phyloP scores from a whole-genome alignment of 92 coral and sea anemone species.

The Chrysogorgia sp. region DNA sequence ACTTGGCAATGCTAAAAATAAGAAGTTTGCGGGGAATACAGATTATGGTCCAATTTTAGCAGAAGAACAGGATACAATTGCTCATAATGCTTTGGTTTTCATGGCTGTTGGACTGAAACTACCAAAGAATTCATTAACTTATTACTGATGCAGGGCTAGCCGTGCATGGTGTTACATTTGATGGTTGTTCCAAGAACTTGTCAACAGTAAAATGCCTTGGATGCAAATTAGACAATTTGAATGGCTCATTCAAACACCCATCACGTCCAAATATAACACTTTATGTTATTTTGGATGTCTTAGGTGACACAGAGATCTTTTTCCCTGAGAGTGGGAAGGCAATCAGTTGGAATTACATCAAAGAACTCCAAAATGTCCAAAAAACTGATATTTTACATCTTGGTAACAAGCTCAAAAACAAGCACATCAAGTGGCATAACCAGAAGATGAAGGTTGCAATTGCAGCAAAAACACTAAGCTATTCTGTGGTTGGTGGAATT shows the following conservation, averaged over 20 bases:
- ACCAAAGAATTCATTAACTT: not conserved
- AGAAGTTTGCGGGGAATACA: too few species aligned
- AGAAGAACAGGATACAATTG: too few species aligned
- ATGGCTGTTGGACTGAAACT: constrained; percentile 16
- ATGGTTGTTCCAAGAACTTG: not conserved
- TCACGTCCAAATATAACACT: not conserved
- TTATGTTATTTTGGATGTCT: not conserved
- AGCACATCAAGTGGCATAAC: too few species aligned
- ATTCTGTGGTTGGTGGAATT: constrained; percentile 26
- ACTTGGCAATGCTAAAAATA: too few species aligned
- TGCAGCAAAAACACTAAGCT: too few species aligned
- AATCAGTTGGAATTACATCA: constrained; percentile 13
- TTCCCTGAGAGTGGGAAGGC: not conserved
- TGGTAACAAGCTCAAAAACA: too few species aligned
- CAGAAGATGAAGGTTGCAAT: too few species aligned
- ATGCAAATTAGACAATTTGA: not conserved
- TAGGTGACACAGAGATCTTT: not conserved
- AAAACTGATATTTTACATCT: constrained; percentile 15
- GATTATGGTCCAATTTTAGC: too few species aligned
- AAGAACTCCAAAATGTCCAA: not conserved
- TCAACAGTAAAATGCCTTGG: not conserved
- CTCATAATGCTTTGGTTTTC: too few species aligned
- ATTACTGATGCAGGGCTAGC: not conserved
- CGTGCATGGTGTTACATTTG: not conserved
- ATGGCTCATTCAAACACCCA: too few species aligned